Evolutionary conservation across 2,888 invertebrate genomes (phyloP).

Genomic region (Aquatica leii): DNA sequence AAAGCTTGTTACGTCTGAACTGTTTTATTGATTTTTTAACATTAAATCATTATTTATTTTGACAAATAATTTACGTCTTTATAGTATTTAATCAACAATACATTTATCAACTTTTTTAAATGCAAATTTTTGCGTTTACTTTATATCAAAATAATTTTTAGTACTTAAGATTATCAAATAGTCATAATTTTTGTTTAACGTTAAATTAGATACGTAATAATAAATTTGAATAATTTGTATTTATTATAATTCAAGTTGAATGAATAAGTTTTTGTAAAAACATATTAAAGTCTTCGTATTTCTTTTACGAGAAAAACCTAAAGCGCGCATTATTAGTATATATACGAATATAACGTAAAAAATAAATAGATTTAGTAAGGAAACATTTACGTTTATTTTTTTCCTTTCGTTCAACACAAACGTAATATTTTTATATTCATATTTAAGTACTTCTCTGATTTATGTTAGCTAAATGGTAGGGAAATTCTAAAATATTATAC

Average conservation of each 20-base stretch:
- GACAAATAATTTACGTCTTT: no score
- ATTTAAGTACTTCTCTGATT: conserved; percentile 45
- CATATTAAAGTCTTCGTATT: neutral
- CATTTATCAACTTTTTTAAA: no score
- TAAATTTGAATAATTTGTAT: no score
- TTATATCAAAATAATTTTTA: no score
- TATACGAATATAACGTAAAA: conserved; percentile 1
- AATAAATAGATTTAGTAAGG: neutral
- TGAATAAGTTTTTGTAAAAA: neutral
- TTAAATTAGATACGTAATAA: no score
- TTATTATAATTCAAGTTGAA: neutral
- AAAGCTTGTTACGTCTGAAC: no score
- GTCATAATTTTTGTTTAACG: no score
- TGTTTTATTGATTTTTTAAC: no score
- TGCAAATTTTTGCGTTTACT: no score
- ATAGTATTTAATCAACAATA: no score
- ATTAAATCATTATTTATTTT: no score
- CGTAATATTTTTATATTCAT: conserved; percentile 43
- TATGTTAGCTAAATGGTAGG: conserved; percentile 44
- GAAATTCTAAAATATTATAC: conserved; percentile 45
- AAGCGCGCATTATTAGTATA: neutral
- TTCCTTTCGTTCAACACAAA: conserved; percentile 9
- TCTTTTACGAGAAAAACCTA: neutral
- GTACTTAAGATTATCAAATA: no score
- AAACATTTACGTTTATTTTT: conserved; percentile 9